Evolutionary conservation across 1,140 invertebrate genomes (phyloP), one percentile per base, ranked within the genome.

Genomic region (Chrysomallon squamiferum): DNA sequence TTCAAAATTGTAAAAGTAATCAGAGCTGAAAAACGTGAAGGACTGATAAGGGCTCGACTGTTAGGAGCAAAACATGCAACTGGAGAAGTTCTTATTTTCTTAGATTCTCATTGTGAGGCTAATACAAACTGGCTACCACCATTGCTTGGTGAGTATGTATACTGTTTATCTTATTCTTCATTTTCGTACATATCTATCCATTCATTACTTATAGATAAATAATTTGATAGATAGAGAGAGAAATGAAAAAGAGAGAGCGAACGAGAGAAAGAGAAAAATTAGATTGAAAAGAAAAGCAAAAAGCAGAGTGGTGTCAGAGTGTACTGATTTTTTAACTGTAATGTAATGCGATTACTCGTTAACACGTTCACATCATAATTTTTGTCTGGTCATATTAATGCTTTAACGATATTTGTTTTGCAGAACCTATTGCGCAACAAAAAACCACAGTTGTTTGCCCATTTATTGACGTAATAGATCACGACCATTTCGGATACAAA

Each of bases 81-180:
- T 4, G 93, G 91, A 0, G 92, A 96, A 57, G 92, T 97, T 20
- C 85, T 97, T 1, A 89, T 98, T 29, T 98, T 98, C 85, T 86
- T 98, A 7, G 96, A 98, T 85, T 96, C 96, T 0, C 96, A 98
- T 76, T 93, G 92, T 2, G 96, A 98, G 87, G 93, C 93, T 27
- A 97, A 95, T 78, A 91, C 95, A 62, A 98, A 98, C 85, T 98
- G 95, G 94, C 80, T 98, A 52, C 96, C 96, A 2, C 96, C 96
- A 9, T 82, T 98, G 68, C 84, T 96, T 79, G 91, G 91, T 92
- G 83, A 80, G 73, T 59, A 22, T 25, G n/a, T 4, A 30, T 38
- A 5, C 35, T 15, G 35, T 38, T 15, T n/a, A n/a, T n/a, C n/a
- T n/a, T n/a, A n/a, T n/a, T n/a, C n/a, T n/a, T n/a, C n/a, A n/a